Conservation (phyloP, 1,140 invertebrate genomes). For the Globodera ellingtonae region DNA sequence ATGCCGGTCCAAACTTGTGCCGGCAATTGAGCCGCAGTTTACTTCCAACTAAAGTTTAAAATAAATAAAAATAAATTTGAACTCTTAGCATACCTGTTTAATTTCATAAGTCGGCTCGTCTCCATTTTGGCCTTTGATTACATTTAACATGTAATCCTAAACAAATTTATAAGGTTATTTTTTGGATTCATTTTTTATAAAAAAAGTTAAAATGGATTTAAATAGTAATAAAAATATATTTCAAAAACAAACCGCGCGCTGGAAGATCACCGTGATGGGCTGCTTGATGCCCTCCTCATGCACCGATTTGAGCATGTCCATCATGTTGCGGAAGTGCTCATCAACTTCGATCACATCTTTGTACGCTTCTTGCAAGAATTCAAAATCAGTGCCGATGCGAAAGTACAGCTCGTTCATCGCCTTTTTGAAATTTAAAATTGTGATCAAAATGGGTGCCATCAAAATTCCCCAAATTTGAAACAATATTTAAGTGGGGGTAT, state of each 20-base stretch:
- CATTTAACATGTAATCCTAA: not conserved
- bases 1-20: not conserved
- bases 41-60: not conserved
- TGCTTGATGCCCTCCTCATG: not conserved
- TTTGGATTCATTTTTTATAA: too few relatives aligned
- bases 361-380: not conserved
- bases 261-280: not conserved
- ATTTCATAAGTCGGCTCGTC: not conserved
- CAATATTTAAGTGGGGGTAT: too few relatives aligned
- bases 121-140: not conserved
- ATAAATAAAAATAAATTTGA: too few relatives aligned
- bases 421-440: not conserved
- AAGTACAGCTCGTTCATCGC: not conserved
- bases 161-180: not conserved
- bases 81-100: not conserved
- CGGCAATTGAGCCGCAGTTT: not conserved
- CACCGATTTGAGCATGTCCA: not conserved
- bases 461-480: too few relatives aligned
- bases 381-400: not conserved
- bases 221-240: not conserved
- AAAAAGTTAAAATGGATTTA: too few relatives aligned
- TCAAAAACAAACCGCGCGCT: not conserved
- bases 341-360: not conserved
- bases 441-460: too few relatives aligned
- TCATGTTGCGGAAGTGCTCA: not conserved